These are phyloP conservation scores for Xiphophorus hellerii DNA, from an alignment of 2,113 vertebrate genomes.

Conservation along the genomic window DNA sequence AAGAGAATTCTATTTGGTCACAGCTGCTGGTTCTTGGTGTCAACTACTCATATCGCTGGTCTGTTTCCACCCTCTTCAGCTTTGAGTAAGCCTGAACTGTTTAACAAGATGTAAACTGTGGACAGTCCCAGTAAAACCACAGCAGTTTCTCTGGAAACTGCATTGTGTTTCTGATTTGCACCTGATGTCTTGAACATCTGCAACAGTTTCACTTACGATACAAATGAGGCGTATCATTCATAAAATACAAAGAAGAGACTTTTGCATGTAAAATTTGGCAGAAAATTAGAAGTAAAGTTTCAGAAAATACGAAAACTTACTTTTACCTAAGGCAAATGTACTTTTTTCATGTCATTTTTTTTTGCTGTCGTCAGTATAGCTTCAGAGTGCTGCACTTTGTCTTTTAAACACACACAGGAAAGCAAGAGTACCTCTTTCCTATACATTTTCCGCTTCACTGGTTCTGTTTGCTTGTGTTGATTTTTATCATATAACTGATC, in stretches of 20 bases:
- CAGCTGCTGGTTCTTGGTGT: background rate
- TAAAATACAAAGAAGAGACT: background rate
- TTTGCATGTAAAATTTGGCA: background rate
- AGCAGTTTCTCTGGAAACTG: background rate
- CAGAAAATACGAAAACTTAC: too few species aligned
- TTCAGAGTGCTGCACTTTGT: background rate
- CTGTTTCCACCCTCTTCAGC: background rate
- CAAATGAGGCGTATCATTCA: background rate
- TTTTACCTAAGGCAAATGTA: too few species aligned
- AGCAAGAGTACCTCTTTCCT: too few species aligned
- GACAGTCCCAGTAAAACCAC: background rate
- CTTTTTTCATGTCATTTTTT: too few species aligned
- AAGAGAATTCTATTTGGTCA: background rate
- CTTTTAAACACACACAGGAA: background rate
- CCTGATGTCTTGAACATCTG: background rate
- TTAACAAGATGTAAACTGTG: background rate
- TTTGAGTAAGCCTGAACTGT: background rate
- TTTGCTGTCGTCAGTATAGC: too few species aligned
- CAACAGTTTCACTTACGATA: background rate
- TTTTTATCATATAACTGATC: too few species aligned
- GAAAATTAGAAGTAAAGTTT: too few species aligned
- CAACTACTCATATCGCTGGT: background rate
- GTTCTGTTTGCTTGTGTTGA: too few species aligned
- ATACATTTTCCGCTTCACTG: too few species aligned
- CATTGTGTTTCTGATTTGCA: background rate